Evolutionary conservation across 2,888 invertebrate genomes (phyloP), one percentile per base, ranked within the genome.

Genomic region (Cerastis leucographa): DNA sequence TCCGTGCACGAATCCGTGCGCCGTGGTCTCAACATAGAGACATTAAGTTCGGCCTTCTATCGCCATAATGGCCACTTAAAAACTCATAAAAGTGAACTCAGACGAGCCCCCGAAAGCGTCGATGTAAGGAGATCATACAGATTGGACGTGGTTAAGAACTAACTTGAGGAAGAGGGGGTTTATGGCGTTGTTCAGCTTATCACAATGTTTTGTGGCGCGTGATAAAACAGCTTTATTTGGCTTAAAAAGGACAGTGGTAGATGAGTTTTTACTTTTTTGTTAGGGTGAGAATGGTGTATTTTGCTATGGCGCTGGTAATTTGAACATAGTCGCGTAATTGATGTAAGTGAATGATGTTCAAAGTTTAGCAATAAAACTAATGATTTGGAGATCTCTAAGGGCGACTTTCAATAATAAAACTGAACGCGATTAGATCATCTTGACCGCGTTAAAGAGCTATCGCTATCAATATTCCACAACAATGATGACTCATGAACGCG

Each of bases 51-150:
- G 91, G 89, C 90, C 92, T 91, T 92, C 92, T 87, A 91, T 91
- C 87, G 89, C 89, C 88, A 91, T 95, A 95, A 95, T 95, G 93
- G 94, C 93, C 94, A 95, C 95, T 96, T 95, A 95, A 94, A 95
- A 95, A 94, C 91, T 93, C 95, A 93, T 95, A 95, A 95, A 95
- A 94, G 90, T 90, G 90, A 93, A 94, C 90, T 92, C 90, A 84
- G 90, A 92, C 91, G 89, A 89, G 86, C 90, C 88, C 89, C 88
- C 87, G 87, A 79, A 86, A 85, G 84, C 89, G 86, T 87, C 88
- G 90, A 90, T 90, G 90, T 90, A 86, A 78, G 73, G 80, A 88
- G 91, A 92, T 91, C 90, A 89, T 86, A 87, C 85, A 85, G 87
- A 87, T 86, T 83, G 83, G 75, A 73, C 79, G 85, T 75, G 82